Evolutionary conservation across 64 coral and sea anemone genomes (phyloP), one percentile per base, ranked within the genome.

Genomic region (Stichodactyla helianthus): DNA sequence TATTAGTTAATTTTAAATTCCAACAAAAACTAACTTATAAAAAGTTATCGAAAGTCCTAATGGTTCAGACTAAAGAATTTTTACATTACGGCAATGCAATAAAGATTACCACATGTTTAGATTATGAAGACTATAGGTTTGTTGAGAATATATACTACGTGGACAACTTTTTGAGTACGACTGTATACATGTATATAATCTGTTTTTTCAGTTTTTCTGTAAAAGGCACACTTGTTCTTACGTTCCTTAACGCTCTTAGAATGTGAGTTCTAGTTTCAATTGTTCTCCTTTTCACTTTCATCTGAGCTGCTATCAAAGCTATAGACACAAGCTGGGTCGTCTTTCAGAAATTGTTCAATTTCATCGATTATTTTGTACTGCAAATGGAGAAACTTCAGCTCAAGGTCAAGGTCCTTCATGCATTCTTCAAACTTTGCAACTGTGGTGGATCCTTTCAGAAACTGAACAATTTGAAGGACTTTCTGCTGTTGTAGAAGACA

Each of bases 301-400:
- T 88, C 87, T 10, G 87, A 88, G n/a, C 86, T 79, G 13, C 23
- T 58, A 10, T 78, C 71, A 83, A 89, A 90, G 8, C 55, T 77
- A 10, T 53, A 90, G 1, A 70, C 82, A 61, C 85, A 85, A 85
- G 35, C 71, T 16, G 88, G 88, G 52, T 90, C 62, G 0, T 90
- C 68, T 27, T 12, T 90, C 6, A 90, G 74, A 31, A 90, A 90
- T n/a, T 90, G 52, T 51, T 90, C 52, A 22, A 90, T 25, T 78
- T 90, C 88, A 27, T 77, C 67, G 27, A 90, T 78, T 35, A 90
- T 85, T 60, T 35, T 79, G 64, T 77, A 90, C 44, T 90, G 88
- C 35, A 90, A 90, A 18, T 90, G 88, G 52, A 90, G 88, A 78
- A 90, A 90, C 53, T 90, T 90, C 19, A 90, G 18, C 53, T 90